These are phyloP conservation scores for Globodera rostochiensis DNA, from an alignment of 1,140 invertebrate genomes.

Conservation along the genomic window DNA sequence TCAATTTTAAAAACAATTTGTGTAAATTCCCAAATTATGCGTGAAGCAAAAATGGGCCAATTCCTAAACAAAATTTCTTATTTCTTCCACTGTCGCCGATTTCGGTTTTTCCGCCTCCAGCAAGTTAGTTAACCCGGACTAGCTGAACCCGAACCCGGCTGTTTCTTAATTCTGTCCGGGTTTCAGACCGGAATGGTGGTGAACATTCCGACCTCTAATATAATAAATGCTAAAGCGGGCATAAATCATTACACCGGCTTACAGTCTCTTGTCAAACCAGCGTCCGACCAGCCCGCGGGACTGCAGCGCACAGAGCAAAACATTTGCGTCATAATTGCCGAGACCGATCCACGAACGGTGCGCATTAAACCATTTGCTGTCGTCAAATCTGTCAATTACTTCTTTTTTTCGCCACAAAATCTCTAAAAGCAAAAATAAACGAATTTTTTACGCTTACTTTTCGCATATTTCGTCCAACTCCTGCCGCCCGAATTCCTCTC, in stretches of 20 bases:
- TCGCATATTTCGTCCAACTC: constrained; percentile 56
- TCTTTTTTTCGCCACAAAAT: background rate
- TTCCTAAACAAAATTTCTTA: too few species aligned
- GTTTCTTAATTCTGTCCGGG: too few species aligned
- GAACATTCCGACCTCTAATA: too few species aligned
- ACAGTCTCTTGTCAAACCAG: constrained; percentile 51
- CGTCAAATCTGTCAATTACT: constrained; percentile 41
- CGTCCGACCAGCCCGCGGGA: constrained; percentile 24
- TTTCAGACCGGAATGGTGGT: too few species aligned
- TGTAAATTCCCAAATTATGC: too few species aligned
- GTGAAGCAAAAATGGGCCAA: too few species aligned
- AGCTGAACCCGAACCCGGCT: too few species aligned
- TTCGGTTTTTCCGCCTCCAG: background rate
- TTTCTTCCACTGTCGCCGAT: background rate
- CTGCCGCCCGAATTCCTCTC: constrained; percentile 46
- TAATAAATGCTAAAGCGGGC: background rate
- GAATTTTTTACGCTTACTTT: constrained; percentile 27
- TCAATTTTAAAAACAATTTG: too few species aligned
- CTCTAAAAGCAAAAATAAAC: too few species aligned
- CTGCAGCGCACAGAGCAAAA: constrained; percentile 42
- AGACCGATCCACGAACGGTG: constrained; percentile 53
- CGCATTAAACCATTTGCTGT: constrained; percentile 51
- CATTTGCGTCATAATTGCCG: constrained; percentile 54
- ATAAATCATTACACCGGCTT: constrained; percentile 26
- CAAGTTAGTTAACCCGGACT: too few species aligned